Evolutionary conservation across 2,797 vertebrate species (phyloP).

Genomic region (Anolis apletophallus): DNA sequence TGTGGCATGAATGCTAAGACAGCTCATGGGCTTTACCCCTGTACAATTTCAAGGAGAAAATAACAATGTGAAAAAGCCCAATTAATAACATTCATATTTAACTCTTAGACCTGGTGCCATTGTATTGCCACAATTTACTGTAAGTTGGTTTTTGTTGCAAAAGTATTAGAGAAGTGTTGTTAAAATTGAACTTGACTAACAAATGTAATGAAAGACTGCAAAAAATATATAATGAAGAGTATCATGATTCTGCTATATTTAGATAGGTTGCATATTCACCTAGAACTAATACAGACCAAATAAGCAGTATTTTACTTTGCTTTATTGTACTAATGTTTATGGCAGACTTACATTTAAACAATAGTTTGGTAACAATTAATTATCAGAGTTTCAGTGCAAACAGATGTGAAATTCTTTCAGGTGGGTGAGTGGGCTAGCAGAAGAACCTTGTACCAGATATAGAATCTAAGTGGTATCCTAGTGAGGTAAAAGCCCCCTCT

Average conservation of each 20-base stretch:
- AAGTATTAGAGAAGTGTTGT: not conserved
- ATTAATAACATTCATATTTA: not conserved
- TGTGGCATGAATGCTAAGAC: not conserved
- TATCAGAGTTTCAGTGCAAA: not conserved
- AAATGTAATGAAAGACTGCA: not conserved
- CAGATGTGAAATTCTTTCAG: not conserved
- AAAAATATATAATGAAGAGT: not conserved
- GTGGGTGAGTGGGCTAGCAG: not conserved
- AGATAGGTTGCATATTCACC: not conserved
- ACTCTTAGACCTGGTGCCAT: not conserved
- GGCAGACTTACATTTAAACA: not conserved
- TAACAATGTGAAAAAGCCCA: not conserved
- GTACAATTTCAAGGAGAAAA: not conserved
- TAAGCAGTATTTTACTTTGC: not conserved
- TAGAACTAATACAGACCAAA: not conserved
- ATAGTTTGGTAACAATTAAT: not conserved
- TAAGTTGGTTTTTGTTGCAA: not conserved
- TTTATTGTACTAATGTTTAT: not conserved
- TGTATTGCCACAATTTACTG: not conserved
- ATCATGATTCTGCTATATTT: not conserved
- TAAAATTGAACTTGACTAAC: not conserved
- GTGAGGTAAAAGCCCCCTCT: not conserved
- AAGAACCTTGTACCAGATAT: not conserved
- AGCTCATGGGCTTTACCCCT: not conserved
- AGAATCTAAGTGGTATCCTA: not conserved